These are phyloP conservation scores for Trachurus trachurus DNA, from an alignment of 2,797 vertebrate genomes.

Conservation along the genomic window DNA sequence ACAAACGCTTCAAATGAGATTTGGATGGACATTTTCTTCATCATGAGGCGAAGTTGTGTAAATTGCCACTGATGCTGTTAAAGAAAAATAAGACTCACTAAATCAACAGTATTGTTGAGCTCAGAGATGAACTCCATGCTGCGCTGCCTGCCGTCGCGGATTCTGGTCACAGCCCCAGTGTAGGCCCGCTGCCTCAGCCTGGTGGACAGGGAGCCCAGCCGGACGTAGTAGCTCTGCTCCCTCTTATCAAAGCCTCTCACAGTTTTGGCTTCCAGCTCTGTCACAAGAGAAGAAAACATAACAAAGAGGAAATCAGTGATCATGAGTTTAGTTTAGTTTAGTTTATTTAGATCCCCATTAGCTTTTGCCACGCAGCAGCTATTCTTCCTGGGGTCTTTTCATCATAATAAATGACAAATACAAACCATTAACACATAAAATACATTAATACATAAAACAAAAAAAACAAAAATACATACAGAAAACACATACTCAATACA, in stretches of 20 bases:
- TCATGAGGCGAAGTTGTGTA: not conserved
- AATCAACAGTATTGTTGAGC: constrained; percentile 87
- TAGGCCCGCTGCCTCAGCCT: constrained; percentile 91
- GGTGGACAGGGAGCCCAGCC: constrained; percentile 92
- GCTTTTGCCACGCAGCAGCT: too few relatives aligned
- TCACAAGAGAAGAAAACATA: constrained; percentile 23
- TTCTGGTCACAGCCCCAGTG: constrained; percentile 87
- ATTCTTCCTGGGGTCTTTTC: too few relatives aligned
- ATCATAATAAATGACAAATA: too few relatives aligned
- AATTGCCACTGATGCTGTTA: not conserved
- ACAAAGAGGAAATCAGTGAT: not conserved
- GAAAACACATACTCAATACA: too few relatives aligned
- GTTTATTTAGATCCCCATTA: too few relatives aligned
- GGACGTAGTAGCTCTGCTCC: constrained; percentile 89
- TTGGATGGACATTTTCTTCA: not conserved
- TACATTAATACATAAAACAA: too few relatives aligned
- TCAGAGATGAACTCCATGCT: constrained; percentile 90
- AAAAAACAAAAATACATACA: too few relatives aligned
- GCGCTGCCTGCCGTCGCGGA: constrained; percentile 87
- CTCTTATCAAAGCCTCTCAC: constrained; percentile 85
- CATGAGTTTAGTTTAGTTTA: too few relatives aligned
- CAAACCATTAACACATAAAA: too few relatives aligned
- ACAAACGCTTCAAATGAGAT: not conserved
- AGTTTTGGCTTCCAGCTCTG: constrained; percentile 88
- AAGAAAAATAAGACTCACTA: constrained; percentile 85